Evolutionary conservation across 2,888 invertebrate species (phyloP), one percentile per base, ranked within the genome.

Genomic region (Epistrophella euchroma): DNA sequence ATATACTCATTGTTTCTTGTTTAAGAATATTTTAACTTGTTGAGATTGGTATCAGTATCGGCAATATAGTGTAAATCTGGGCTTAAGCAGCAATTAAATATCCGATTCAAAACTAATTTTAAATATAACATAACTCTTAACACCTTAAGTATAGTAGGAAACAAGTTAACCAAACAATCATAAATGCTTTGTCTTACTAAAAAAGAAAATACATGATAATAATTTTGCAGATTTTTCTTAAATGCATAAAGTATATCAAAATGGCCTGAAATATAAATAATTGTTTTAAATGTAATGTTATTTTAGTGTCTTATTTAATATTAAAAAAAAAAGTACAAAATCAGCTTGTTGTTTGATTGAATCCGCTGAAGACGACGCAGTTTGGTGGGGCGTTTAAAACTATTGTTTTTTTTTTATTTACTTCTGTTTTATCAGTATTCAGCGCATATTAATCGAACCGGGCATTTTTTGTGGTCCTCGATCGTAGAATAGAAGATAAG

Each of bases 401-500:
- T 66, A 62, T 58, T 45, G 17, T 68, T 60, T 22, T 22, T 47
- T 4, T 58, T 43, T 74, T 71, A 71, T 72, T 28, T 55, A 32
- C 17, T 55, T 55, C 3, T 32, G 32, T 17, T 52, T 25, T 2
- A 32, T 58, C 35, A 2, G 55, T 47, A 35, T 86, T 82, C 47
- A 80, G 68, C 82, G 86, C 52, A 78, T 66, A 37, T 71, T 81
- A 25, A 80, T 62, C 15, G 68, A 35, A 62, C 43, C 56, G 4
- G 77, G 45, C 55, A 93, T 88, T 58, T 88, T 88, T 72, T 92
- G 92, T 56, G 91, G 91, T 35, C 92, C 92, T 17, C 93, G 91
- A 90, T 98, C 98, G 92, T 99, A 99, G 93, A 98, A 98, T 85
- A 99, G 93, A 95, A 99, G 95, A 93, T 98, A 99, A 17, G 98